Conservation (phyloP, 2,888 invertebrate species). For the Mythimna pallens region DNA sequence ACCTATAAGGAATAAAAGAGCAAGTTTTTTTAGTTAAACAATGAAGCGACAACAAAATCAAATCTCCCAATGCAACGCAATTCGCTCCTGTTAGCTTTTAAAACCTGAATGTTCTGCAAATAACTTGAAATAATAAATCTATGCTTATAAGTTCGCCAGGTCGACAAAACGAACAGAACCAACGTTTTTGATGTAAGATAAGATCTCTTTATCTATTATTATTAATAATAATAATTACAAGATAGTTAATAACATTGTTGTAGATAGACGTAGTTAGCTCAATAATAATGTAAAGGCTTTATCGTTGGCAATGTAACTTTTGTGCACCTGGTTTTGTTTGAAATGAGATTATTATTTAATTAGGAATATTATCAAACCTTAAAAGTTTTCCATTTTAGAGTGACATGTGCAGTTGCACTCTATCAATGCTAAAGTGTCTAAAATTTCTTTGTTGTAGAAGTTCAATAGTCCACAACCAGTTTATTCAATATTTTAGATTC, state of each 20-base stretch:
- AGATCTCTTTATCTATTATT: slow-evolving; percentile 62
- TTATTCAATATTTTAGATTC: no score
- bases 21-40: not conserved
- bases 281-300: slow-evolving; percentile 79
- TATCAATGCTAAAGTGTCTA: no score
- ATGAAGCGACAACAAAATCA: not conserved
- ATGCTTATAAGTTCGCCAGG: slow-evolving; percentile 84
- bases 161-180: slow-evolving; percentile 88
- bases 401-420: no score
- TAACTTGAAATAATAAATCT: slow-evolving; percentile 65
- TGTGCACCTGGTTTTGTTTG: slow-evolving; percentile 86
- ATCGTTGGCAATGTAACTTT: slow-evolving; percentile 88
- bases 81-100: slow-evolving; percentile 20
- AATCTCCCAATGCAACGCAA: slow-evolving; percentile 38
- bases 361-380: not conserved
- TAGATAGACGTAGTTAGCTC: slow-evolving; percentile 69
- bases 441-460: no score
- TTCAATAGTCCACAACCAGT: no score
- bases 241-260: slow-evolving; percentile 63
- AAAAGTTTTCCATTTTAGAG: not conserved
- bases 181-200: slow-evolving; percentile 81
- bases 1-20: no score
- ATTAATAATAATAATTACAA: slow-evolving; percentile 63
- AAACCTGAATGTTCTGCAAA: slow-evolving; percentile 52
- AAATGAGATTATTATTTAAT: slow-evolving; percentile 72